Conservation (phyloP, 1,140 invertebrate species). For the Cydia amplana region DNA sequence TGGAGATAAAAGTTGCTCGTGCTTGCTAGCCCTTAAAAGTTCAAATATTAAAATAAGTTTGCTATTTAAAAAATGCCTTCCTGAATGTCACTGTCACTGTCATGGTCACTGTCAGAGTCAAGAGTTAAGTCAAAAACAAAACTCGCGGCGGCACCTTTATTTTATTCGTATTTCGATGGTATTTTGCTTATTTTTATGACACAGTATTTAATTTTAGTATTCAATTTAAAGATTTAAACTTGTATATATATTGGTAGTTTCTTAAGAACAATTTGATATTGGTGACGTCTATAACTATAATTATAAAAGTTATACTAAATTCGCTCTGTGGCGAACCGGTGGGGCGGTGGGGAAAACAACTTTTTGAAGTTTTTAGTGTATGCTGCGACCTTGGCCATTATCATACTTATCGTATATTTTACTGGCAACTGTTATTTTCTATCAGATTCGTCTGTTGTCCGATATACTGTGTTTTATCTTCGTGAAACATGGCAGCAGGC, state of each 20-base stretch:
- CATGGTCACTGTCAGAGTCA: neutral
- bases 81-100: neutral
- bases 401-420: conserved; percentile 46
- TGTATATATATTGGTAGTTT: neutral
- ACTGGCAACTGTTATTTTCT: conserved; percentile 37
- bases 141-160: neutral
- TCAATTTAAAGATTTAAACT: neutral
- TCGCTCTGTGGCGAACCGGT: neutral
- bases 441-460: conserved; percentile 3
- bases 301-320: neutral
- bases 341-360: conserved; percentile 24
- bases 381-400: conserved; percentile 46
- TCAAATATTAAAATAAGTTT: neutral
- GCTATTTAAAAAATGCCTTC: neutral
- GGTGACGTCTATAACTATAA: neutral
- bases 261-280: neutral
- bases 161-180: neutral
- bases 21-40: no score
- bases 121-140: neutral
- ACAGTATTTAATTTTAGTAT: neutral
- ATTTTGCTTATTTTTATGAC: neutral
- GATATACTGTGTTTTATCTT: conserved; percentile 31
- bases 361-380: conserved; percentile 31
- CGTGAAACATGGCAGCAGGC: conserved; percentile 51
- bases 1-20: no score